Conservation (phyloP, 2,113 vertebrate genomes). For the Burhinus bistriatus region DNA sequence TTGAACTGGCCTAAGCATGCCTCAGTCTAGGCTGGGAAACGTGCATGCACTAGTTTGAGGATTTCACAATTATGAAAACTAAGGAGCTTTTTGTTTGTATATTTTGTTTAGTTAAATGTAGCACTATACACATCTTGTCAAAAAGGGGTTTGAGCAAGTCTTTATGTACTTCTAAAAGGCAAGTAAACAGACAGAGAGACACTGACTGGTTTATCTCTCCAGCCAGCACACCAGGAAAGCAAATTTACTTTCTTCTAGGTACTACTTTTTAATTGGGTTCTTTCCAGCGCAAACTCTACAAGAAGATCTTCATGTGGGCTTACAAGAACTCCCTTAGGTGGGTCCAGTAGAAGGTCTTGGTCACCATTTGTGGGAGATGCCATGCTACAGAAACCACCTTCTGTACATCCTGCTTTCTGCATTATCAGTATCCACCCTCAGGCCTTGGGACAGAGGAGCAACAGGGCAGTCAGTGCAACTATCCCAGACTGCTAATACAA, state of each 20-base stretch:
- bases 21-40: background rate
- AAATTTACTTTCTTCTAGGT: background rate
- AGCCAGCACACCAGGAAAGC: background rate
- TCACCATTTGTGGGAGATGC: background rate
- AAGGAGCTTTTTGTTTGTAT: constrained; percentile 1
- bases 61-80: constrained; percentile 49
- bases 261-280: background rate
- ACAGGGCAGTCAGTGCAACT: background rate
- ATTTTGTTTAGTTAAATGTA: background rate
- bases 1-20: constrained; percentile 58
- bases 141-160: background rate
- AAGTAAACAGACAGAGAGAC: background rate
- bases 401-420: background rate
- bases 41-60: background rate
- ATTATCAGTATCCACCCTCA: background rate
- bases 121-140: background rate
- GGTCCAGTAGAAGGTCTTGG: background rate
- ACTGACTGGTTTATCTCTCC: background rate
- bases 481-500: background rate
- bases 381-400: background rate
- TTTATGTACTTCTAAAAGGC: background rate
- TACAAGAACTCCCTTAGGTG: background rate
- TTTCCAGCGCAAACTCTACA: background rate
- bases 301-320: background rate
- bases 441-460: background rate